Base-by-base conservation (phyloP, 2,888 invertebrate species). In the Alviniconcha strummeri region DNA sequence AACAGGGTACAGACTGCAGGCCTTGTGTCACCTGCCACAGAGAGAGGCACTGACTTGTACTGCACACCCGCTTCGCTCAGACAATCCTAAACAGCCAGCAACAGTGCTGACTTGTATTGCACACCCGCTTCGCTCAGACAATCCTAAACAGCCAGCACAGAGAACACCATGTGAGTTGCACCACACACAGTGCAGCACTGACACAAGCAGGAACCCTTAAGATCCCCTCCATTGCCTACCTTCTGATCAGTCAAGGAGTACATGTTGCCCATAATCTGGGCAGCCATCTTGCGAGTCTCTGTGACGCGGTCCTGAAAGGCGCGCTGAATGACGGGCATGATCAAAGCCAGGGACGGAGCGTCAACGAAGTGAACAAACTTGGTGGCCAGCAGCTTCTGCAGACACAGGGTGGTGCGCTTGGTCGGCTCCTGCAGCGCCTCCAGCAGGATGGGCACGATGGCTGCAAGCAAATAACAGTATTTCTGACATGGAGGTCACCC, bases 291-390 rank as follows among this genome's bases (percentile, higher is more conserved):
- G 90, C 99, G 95, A 0, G 98, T 99, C 95, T 99, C 99, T 0
- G 99, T 99, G 80, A 98, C 98, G 87, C 99, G 96, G 94, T 99
- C 99, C 94, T 98, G 97, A 94, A 99, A 99, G 13, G 99, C 99
- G 88, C 99, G 95, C 94, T 99, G 97, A 57, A 99, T 98, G 5
- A 99, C 99, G 0, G 99, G 99, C 99, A 99, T 99, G 91, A 99
- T 99, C 82, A 99, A 95, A 84, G 99, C 99, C 54, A 99, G 95
- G 0, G 99, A 99, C 0, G 99, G 98, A 4, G 99, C 98, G 94
- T 99, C 99, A 91, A 99, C 99, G 94, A 99, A 99, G 94, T 99
- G 99, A 75, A 99, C 98, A 94, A 99, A 99, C 94, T 99, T 94
- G 54, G 94, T 94, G 85, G 94, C 93, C 64, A 94, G 88, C 56